Base-by-base conservation (phyloP, 2,888 invertebrate genomes). In the Spodoptera picta region DNA sequence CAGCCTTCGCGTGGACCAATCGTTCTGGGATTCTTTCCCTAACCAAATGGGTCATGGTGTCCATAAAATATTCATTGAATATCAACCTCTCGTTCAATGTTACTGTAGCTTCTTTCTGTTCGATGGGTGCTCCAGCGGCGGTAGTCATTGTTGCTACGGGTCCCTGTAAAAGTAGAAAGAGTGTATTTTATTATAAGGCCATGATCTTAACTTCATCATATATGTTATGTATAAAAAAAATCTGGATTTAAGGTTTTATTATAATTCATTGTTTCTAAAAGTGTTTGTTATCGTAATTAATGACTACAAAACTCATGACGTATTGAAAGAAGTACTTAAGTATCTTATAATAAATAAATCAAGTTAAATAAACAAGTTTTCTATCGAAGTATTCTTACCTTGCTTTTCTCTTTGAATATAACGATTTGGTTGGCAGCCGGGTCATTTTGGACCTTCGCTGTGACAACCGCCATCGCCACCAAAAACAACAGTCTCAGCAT, bases 1-100 rank as follows among this genome's bases (percentile, higher is more conserved):
- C 98, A 68, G 98, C 99, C 90, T 99, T 99, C 0, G 98, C 98
- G 87, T 98, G 98, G 0, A 98, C 98, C 0, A 98, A 97, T 74
- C 98, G 95, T 87, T 99, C 98, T 0, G 98, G 98, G 77, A 98
- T 98, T 54, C 98, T 95, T 88, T 99, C 99, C 41, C 98, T 94
- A 82, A 96, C 96, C 81, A 98, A 98, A 84, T 98, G 97, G 0
- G 97, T 95, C 75, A 97, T 89, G 83, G 96, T 96, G 80, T 97
- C 97, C 60, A 97, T 82, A 67, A 96, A 96, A 54, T 96, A 96
- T 73, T 96, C 95, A 88, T 99, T 98, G 87, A 98, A 97, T 11
- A 98, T 87, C 4, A 99, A 94, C 42, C 96, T 94, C 0, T 96
- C 95, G 0, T 99, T 99, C 4, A 96, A 96, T 0, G 98, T 97